Evolutionary conservation across 2,797 vertebrate species (phyloP), one percentile per base, ranked within the genome.

Genomic region (Odontamblyopus lacepedii): DNA sequence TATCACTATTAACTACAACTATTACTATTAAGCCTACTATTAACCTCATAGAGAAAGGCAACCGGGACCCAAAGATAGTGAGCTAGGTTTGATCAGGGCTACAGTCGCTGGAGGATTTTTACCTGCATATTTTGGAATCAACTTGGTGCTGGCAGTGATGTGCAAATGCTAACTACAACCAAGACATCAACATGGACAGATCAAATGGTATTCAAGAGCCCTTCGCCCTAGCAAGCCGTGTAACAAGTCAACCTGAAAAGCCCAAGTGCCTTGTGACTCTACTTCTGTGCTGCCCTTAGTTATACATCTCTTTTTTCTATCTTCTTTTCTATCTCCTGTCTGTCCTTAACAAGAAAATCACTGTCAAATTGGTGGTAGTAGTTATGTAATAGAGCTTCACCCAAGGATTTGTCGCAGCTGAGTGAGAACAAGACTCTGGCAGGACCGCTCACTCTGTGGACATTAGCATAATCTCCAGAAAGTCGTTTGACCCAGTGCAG

Each of bases 401-500:
- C 72, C 67, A 67, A 72, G 84, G 82, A 91, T 91, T 90, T 87
- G 87, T 89, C 80, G 83, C 87, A 85, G 75, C 62, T 89, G 88
- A 88, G 77, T 86, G 81, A 84, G 75, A 73, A 85, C 75, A 78
- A 89, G 85, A 81, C 80, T 87, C 56, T n/a, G 48, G 55, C 65
- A 67, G 55, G 65, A 55, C 76, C 79, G 78, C 85, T 88, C 78
- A 68, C 70, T 86, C 66, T 83, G 79, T 77, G 74, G 76, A 64
- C 67, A 90, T 90, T 91, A 90, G 76, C 85, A 90, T 90, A 89
- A 91, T 86, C 85, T 90, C 72, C 76, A 61, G 82, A 82, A 82
- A 91, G 88, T 81, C 74, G 79, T 86, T 80, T 87, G 85, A 92
- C 88, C 87, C 80, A 57, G 51, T 73, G 73, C 77, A 29, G 76